Evolutionary conservation across 2,113 vertebrate species (phyloP), one percentile per base, ranked within the genome.

Genomic region (Nesogale talazaci): DNA sequence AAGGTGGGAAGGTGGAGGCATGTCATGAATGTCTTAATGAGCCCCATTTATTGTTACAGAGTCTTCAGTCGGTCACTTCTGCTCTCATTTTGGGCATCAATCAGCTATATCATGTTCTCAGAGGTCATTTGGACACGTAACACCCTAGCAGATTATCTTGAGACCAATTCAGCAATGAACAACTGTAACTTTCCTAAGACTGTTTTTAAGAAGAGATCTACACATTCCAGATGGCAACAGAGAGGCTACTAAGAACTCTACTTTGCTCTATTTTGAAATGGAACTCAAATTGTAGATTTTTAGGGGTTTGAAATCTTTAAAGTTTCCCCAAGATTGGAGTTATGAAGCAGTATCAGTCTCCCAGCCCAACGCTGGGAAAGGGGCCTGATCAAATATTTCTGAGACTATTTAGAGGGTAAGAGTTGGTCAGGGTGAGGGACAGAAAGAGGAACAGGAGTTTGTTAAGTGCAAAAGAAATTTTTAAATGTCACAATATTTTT

Each of bases 401-500:
- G 87, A 89, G 42, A 46, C 20, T 38, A 25, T 40, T 46, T 83
- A 63, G 75, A 84, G 65, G 82, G 52, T 56, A 69, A 86, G 36
- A 85, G 72, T 14, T 84, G 6, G 6, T 67, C 4, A n/a, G 42
- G 19, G 8, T 86, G 15, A 82, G 16, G 52, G 56, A 42, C 12
- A 38, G 5, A 75, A 34, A 88, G 25, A 3, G 31, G 65, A 86
- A 40, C 70, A 25, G 36, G 9, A 63, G 27, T 2, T 40, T 17
- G n/a, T 63, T 74, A 72, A 89, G 6, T 65, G 36, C 36, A 74
- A 67, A 86, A 75, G n/a, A 93, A n/a, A 46, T 42, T 63, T 42
- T 90, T 76, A 74, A 36, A 83, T 75, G 76, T 22, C 65, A 76
- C 82, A 94, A 84, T 8, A 11, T 81, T 93, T 91, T 67, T 38